Percentiles rank a stretch among this genome's conserved stretches.
These are phyloP conservation scores for Cyclura pinguis DNA, from an alignment of 2,797 vertebrate species.

Conservation along the genomic window DNA sequence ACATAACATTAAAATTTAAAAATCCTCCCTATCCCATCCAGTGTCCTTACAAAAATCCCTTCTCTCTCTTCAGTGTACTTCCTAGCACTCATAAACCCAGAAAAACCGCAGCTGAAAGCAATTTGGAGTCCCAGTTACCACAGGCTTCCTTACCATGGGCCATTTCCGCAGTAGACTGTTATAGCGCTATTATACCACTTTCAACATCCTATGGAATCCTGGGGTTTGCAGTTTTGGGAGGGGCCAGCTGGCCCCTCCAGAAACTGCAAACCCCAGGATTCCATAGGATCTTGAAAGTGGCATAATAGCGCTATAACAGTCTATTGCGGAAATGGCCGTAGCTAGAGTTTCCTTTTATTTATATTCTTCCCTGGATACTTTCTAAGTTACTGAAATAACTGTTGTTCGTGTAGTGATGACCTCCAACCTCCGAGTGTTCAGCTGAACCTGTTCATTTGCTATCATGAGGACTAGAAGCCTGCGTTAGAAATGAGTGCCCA, in stretches of 20 bases:
- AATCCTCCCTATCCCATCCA: not conserved
- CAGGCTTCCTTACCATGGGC: not conserved
- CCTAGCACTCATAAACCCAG: not conserved
- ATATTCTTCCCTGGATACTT: no score
- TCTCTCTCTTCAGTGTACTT: not conserved
- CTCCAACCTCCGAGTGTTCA: not conserved
- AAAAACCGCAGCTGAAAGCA: not conserved
- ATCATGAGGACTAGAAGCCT: not conserved
- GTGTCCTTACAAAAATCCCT: not conserved
- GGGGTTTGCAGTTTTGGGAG: no score
- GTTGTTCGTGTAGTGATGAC: not conserved
- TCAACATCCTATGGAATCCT: no score
- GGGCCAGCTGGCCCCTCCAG: no score
- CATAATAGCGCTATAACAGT: no score
- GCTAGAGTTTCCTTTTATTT: not conserved
- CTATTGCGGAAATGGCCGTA: no score
- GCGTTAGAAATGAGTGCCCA: not conserved
- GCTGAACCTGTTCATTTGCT: not conserved
- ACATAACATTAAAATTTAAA: not conserved
- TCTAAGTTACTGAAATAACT: not conserved
- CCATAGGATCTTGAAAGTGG: no score
- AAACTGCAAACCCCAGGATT: no score
- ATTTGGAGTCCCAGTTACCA: not conserved
- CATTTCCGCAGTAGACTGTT: no score
- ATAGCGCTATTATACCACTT: no score